A percentile compares a stretch with the other conserved stretches of the same genome.
phyloP scores from a whole-genome alignment of 2,797 vertebrate species.

The Nannoperca obscura region DNA sequence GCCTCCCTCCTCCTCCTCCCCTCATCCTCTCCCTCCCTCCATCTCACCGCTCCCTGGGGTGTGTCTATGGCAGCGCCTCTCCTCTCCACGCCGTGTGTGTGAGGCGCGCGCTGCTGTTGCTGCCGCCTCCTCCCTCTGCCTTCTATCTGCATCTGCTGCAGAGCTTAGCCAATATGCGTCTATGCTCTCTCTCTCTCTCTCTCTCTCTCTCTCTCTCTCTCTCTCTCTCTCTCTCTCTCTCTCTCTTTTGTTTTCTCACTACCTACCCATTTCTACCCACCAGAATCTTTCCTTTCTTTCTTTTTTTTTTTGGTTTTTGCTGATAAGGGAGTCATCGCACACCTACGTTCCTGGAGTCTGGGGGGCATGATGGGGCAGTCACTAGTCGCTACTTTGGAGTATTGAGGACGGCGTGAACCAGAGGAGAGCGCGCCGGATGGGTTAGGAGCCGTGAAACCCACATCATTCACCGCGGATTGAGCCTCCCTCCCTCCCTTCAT shows the following conservation, averaged over 20 bases:
- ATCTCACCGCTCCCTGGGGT: conserved; percentile 76
- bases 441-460: conserved; percentile 73
- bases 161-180: conserved; percentile 73
- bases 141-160: conserved; percentile 80
- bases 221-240: conserved; percentile 29
- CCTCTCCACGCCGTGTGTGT: conserved; percentile 40
- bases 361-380: conserved; percentile 47
- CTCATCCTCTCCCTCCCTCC: conserved; percentile 13
- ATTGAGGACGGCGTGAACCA: conserved; percentile 60
- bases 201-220: conserved; percentile 26
- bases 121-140: conserved; percentile 65
- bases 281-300: background rate
- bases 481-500: conserved; percentile 19
- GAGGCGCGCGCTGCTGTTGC: conserved; percentile 51
- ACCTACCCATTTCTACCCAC: conserved; percentile 34
- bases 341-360: conserved; percentile 39
- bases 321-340: conserved; percentile 49
- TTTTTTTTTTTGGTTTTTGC: background rate
- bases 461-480: conserved; percentile 76
- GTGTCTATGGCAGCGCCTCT: conserved; percentile 76
- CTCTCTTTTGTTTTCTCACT: conserved; percentile 18
- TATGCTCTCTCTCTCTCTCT: conserved; percentile 26
- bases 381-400: conserved; percentile 68
- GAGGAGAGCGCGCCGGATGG: conserved; percentile 70
- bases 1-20: conserved; percentile 36